These are phyloP conservation scores for Ophiothrix spiculata DNA, from an alignment of 35 echinoderm and acorn worm genomes.

Conservation along the genomic window DNA sequence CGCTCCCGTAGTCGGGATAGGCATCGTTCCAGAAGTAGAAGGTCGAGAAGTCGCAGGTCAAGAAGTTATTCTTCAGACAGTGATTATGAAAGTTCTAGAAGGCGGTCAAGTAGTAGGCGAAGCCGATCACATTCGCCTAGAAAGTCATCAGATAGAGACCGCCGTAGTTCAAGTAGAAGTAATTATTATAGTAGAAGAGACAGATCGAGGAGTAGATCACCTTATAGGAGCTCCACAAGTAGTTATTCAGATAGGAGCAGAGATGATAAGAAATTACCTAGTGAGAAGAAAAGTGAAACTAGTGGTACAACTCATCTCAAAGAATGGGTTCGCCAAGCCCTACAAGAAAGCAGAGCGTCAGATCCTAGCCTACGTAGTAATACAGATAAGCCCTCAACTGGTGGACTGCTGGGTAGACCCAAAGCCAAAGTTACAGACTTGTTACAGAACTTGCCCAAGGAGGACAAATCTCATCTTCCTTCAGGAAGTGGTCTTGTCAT, in stretches of 20 bases:
- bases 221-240: not conserved
- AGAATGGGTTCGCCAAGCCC: slow-evolving; percentile 78
- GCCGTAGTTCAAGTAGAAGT: slow-evolving; percentile 54
- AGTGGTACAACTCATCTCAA: slow-evolving; percentile 55
- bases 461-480: slow-evolving; percentile 71
- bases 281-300: slow-evolving; percentile 12
- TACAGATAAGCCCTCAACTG: slow-evolving; percentile 35
- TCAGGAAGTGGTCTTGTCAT: slow-evolving; percentile 82
- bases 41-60: slow-evolving; percentile 53
- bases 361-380: slow-evolving; percentile 70
- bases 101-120: slow-evolving; percentile 63
- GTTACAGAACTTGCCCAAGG: slow-evolving; percentile 70
- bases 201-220: slow-evolving; percentile 70
- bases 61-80: slow-evolving; percentile 45
- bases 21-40: slow-evolving; percentile 30
- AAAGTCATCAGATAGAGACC: slow-evolving; percentile 44
- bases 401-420: slow-evolving; percentile 46
- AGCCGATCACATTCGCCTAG: slow-evolving; percentile 40
- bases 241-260: slow-evolving; percentile 28
- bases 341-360: slow-evolving; percentile 73
- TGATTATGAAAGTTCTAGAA: slow-evolving; percentile 44
- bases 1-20: slow-evolving; percentile 52
- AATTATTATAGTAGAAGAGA: slow-evolving; percentile 52
- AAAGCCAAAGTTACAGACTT: slow-evolving; percentile 84
- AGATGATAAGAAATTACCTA: slow-evolving; percentile 16